Evolutionary conservation across 2,888 invertebrate genomes (phyloP).

Genomic region (Drosophila demipolita): DNA sequence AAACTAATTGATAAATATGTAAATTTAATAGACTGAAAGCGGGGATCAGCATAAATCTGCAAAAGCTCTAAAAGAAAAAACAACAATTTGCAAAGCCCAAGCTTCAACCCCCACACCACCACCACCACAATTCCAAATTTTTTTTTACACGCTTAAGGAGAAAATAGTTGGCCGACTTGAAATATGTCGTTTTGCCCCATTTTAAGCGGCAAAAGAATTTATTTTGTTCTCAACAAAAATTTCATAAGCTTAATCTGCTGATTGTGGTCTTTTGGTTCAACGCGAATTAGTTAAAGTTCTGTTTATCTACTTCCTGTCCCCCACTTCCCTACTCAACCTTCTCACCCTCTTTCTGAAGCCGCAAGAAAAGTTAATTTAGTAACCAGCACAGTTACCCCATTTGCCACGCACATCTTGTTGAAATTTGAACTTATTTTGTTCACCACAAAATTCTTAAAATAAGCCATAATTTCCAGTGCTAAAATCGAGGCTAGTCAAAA

Average conservation of each 20-base stretch:
- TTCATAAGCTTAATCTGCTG: not conserved
- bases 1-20: slow-evolving; percentile 77
- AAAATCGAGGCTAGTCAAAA: not conserved
- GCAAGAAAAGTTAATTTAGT: not conserved
- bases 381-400: not conserved
- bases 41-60: slow-evolving; percentile 75
- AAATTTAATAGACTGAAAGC: slow-evolving; percentile 73
- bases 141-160: not conserved
- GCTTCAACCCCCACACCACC: not conserved
- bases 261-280: not conserved
- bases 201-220: not conserved
- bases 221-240: not conserved
- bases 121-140: too few species aligned
- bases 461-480: not conserved
- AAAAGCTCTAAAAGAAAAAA: slow-evolving; percentile 39
- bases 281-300: not conserved
- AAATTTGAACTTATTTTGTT: not conserved
- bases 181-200: not conserved
- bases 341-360: not conserved
- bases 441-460: not conserved
- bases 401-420: not conserved
- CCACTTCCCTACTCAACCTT: not conserved
- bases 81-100: slow-evolving; percentile 26
- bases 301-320: not conserved
- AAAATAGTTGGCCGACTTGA: not conserved